These are phyloP conservation scores for Siphamia tubifer DNA, from an alignment of 2,113 vertebrate species.

Conservation along the genomic window DNA sequence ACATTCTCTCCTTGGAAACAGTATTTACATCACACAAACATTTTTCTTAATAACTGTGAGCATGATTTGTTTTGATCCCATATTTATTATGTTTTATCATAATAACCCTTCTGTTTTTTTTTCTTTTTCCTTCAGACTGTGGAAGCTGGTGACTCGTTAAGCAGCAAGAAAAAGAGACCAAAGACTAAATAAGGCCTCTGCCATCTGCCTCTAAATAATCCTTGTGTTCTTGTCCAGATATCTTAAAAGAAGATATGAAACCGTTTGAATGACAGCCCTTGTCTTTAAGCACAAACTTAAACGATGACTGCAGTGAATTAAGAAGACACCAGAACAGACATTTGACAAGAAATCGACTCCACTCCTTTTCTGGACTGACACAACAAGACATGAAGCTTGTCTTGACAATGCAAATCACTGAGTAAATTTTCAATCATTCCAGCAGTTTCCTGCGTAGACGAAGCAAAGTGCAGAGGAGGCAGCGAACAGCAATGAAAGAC, in stretches of 20 bases:
- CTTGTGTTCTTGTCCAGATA: not conserved
- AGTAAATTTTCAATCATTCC: not conserved
- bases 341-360: not conserved
- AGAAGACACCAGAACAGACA: not conserved
- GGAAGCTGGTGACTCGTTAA: conserved; percentile 19
- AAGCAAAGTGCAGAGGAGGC: conserved; percentile 33
- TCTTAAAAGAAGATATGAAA: not conserved
- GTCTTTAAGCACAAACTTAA: not conserved
- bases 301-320: not conserved
- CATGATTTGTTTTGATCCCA: too few species aligned
- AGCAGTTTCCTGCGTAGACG: conserved; percentile 39
- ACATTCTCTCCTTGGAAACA: too few species aligned
- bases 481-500: conserved; percentile 55
- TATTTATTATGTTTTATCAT: too few species aligned
- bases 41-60: too few species aligned
- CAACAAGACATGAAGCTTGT: conserved; percentile 18
- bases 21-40: too few species aligned
- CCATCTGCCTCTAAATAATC: not conserved
- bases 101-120: not conserved
- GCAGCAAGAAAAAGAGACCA: conserved; percentile 51
- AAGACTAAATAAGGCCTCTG: conserved; percentile 45
- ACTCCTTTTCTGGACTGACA: not conserved
- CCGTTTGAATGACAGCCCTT: not conserved
- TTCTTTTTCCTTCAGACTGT: conserved; percentile 25
- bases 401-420: conserved; percentile 20